Conservation (phyloP, 2,113 vertebrate genomes). For the Nettapus auritus region DNA sequence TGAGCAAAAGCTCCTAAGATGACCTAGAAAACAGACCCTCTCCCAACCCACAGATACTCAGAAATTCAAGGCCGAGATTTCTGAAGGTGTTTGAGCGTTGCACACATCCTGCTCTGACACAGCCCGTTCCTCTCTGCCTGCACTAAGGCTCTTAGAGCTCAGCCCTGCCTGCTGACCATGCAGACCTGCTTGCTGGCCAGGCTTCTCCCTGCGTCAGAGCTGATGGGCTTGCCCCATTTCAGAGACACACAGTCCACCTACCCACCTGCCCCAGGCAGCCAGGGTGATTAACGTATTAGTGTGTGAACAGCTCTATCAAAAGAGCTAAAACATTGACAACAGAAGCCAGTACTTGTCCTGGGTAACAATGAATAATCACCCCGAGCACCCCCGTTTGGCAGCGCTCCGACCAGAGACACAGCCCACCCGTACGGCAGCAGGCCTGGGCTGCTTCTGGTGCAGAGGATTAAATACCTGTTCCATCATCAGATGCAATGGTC, state of each 20-base stretch:
- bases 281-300: fast-evolving
- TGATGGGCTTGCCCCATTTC: neutral
- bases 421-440: neutral
- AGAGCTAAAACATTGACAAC: neutral
- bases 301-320: neutral
- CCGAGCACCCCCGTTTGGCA: neutral
- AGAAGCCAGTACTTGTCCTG: neutral
- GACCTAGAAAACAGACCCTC: fast-evolving
- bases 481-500: conserved; percentile 91
- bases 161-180: neutral
- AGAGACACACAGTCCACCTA: neutral
- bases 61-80: neutral
- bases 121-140: neutral
- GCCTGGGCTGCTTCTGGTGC: neutral
- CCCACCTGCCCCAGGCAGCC: neutral
- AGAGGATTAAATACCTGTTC: conserved; percentile 77
- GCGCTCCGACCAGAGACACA: neutral
- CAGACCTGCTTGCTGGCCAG: too few species aligned
- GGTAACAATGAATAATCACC: neutral
- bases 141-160: fast-evolving
- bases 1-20: neutral
- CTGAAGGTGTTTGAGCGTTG: fast-evolving
- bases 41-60: neutral
- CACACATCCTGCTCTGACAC: neutral
- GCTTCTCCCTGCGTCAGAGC: neutral